Conservation (phyloP, 2,888 invertebrate genomes). For the Lasioglossum villosulum region DNA sequence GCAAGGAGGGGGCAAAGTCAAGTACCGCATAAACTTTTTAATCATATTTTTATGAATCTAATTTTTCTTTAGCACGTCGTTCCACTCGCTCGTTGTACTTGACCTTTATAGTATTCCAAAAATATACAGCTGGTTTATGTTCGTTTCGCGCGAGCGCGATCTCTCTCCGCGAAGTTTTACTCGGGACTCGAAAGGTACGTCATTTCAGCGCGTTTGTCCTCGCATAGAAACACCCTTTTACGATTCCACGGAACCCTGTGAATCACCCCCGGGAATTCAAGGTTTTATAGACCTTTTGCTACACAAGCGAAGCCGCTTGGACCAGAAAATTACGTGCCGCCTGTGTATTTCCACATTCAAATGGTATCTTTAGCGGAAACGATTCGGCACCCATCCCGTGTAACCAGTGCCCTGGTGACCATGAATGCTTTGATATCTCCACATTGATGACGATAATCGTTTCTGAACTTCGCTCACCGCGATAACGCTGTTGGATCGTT, state of each 20-base stretch:
- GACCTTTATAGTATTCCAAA: conserved; percentile 50
- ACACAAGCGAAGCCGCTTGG: conserved; percentile 60
- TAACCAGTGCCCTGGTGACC: background rate
- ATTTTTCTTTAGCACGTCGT: conserved; percentile 43
- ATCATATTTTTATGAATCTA: conserved; percentile 56
- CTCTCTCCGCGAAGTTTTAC: conserved; percentile 39
- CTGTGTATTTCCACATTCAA: conserved; percentile 59
- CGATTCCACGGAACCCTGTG: conserved; percentile 64
- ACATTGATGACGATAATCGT: conserved; percentile 18
- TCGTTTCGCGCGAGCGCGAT: conserved; percentile 29
- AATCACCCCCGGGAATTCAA: conserved; percentile 68
- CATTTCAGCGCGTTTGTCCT: conserved; percentile 70
- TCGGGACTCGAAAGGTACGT: conserved; percentile 48
- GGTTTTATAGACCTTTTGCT: conserved; percentile 70
- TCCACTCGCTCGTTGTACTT: conserved; percentile 19
- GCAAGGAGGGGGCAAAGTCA: background rate
- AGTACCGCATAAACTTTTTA: conserved; percentile 50
- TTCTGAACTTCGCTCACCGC: background rate
- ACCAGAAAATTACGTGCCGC: conserved; percentile 67
- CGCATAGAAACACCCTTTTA: conserved; percentile 68
- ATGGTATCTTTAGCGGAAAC: conserved; percentile 67
- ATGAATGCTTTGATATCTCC: background rate
- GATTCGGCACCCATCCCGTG: conserved; percentile 48
- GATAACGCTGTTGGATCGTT: background rate
- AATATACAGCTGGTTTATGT: conserved; percentile 54